Base-by-base conservation (phyloP, 2,888 invertebrate species). In the Argyra leucocephala region DNA sequence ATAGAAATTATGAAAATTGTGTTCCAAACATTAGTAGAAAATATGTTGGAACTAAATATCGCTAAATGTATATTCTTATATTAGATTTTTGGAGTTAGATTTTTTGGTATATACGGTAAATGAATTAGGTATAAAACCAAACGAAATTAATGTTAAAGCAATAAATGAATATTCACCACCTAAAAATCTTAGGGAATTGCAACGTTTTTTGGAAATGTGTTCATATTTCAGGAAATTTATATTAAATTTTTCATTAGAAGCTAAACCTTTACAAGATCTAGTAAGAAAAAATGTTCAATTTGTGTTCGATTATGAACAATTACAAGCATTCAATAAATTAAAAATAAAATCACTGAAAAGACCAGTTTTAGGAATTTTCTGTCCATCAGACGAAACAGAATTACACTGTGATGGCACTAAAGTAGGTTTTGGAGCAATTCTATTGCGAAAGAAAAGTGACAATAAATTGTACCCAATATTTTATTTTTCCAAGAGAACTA, bases 181-280 rank as follows among this genome's bases (percentile, higher is more conserved):
- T 1, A 65, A 62, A 36, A 67, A 70, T 66, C 18, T 58, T 12
- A 67, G 69, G 59, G 68, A 69, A 12, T 22, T 74, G 7, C 65
- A 70, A 63, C 65, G 69, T 48, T 71, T 73, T 58, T 63, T 74
- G 22, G 74, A 74, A 5, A 67, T 71, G 61, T 64, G 70, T 23
- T 71, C 69, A 1, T 74, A 74, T 64, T 64, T 74, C 26, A 21
- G 70, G 7, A 71, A 68, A 66, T 74, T 73, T 65, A 70, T 75
- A 24, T 48, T 70, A 69, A 15, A 69, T 70, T 63, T 64, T 70
- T 65, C 1, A 36, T 57, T 22, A 21, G 36, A 64, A 9, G 66
- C 66, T 2, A 57, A 26, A 6, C 66, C 67, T 26, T 23, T n/a
- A 3, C 12, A 4, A 6, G 31, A 31, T 31, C 2, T 2, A 31